phyloP scores from a whole-genome alignment of 2,888 invertebrate genomes.

The Omphaloscelis lunosa region DNA sequence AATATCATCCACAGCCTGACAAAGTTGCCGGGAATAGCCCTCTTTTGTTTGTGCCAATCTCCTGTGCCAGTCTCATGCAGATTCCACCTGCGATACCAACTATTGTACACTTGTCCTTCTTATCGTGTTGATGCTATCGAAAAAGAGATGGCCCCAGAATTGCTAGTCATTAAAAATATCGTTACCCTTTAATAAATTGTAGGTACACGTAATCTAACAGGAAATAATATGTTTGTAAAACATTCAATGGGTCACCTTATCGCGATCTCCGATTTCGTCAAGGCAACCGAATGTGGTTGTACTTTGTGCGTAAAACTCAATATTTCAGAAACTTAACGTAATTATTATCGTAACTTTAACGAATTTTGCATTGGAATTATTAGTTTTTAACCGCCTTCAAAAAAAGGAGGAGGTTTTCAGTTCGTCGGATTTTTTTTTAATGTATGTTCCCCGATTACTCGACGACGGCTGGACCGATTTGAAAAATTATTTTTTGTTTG shows the following conservation, averaged over 20 bases:
- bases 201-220: background rate
- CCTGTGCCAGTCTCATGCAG: background rate
- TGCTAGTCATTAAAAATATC: background rate
- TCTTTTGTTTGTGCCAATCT: background rate
- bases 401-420: no score
- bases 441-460: no score
- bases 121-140: no score
- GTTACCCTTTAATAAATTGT: background rate
- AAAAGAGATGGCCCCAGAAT: no score
- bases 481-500: no score
- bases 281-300: background rate
- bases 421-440: no score
- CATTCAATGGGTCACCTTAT: conserved; percentile 3
- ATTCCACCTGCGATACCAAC: background rate
- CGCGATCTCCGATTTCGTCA: conserved; percentile 4
- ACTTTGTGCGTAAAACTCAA: background rate
- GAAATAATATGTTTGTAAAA: background rate
- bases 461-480: no score
- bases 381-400: no score
- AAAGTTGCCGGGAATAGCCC: background rate
- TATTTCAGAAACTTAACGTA: background rate
- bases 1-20: background rate
- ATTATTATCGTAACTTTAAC: background rate
- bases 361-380: background rate
- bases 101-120: no score